These are phyloP conservation scores for Rhea pennata DNA, from an alignment of 2,113 vertebrate genomes.

Conservation along the genomic window DNA sequence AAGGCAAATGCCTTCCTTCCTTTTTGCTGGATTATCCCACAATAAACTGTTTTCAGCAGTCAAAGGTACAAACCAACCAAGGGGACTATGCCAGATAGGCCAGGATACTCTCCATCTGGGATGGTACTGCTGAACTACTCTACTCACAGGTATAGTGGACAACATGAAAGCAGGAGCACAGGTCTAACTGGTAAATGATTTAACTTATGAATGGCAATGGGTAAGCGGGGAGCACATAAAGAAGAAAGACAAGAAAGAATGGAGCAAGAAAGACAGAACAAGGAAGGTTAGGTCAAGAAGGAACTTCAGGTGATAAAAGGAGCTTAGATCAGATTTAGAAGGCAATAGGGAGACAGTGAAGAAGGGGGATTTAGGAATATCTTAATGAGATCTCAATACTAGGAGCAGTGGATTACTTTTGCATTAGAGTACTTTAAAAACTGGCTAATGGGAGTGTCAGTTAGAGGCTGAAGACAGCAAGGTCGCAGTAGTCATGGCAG, in stretches of 20 bases:
- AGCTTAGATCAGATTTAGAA: slow-evolving; percentile 72
- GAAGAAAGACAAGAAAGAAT: slow-evolving; percentile 21
- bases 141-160: background rate
- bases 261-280: slow-evolving; percentile 47
- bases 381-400: slow-evolving; percentile 74
- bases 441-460: slow-evolving; percentile 71
- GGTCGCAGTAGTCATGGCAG: slow-evolving; percentile 51
- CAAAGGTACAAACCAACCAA: background rate
- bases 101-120: background rate
- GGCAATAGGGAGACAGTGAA: slow-evolving; percentile 60
- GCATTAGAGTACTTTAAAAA: slow-evolving; percentile 69
- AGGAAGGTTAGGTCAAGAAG: slow-evolving; percentile 55
- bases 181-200: background rate
- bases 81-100: background rate
- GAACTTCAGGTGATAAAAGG: slow-evolving; percentile 59
- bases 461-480: slow-evolving; percentile 68
- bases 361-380: slow-evolving; percentile 75
- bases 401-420: slow-evolving; percentile 73
- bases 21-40: background rate
- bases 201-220: background rate
- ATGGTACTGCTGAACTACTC: background rate
- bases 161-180: background rate
- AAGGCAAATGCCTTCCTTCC: background rate
- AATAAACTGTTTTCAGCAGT: background rate
- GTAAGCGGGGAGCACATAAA: background rate